Evolutionary conservation across 1,140 invertebrate species (phyloP).

Genomic region (Pristionchus pacificus): DNA sequence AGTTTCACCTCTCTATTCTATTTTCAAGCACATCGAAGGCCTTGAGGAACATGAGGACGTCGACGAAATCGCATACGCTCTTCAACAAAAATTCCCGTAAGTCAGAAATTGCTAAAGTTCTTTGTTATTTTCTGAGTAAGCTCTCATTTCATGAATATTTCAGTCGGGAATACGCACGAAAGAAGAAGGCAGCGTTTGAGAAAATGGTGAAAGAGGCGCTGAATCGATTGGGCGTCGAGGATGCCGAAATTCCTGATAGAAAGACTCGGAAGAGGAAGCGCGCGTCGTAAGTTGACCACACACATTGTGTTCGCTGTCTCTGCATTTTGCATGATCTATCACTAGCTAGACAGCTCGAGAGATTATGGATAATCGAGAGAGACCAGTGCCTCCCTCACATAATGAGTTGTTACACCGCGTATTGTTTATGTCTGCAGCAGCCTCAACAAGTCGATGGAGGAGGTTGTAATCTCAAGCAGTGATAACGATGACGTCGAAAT

Average conservation of each 20-base stretch:
- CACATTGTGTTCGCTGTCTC: no score
- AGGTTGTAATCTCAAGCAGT: conserved; percentile 1
- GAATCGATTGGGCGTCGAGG: background rate
- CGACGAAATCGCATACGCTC: conserved; percentile 25
- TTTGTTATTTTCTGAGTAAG: background rate
- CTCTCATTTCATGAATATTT: conserved; percentile 16
- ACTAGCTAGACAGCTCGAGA: no score
- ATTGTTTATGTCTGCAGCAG: conserved; percentile 13
- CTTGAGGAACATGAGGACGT: conserved; percentile 19
- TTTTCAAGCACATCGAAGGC: conserved; percentile 10
- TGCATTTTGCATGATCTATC: no score
- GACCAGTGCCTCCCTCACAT: no score
- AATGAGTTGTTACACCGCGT: no score
- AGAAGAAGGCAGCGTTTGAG: conserved; percentile 2
- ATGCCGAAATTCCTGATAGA: background rate
- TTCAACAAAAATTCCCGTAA: conserved; percentile 31
- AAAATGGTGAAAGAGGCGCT: background rate
- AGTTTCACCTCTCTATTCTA: background rate
- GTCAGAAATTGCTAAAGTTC: background rate
- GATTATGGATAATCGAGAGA: no score
- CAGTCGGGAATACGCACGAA: conserved; percentile 11
- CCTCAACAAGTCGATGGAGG: background rate
- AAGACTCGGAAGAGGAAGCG: background rate
- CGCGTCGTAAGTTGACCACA: background rate
- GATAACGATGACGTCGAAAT: background rate